Conservation (phyloP, 2,888 invertebrate species). For the Rhodophaea formosa region DNA sequence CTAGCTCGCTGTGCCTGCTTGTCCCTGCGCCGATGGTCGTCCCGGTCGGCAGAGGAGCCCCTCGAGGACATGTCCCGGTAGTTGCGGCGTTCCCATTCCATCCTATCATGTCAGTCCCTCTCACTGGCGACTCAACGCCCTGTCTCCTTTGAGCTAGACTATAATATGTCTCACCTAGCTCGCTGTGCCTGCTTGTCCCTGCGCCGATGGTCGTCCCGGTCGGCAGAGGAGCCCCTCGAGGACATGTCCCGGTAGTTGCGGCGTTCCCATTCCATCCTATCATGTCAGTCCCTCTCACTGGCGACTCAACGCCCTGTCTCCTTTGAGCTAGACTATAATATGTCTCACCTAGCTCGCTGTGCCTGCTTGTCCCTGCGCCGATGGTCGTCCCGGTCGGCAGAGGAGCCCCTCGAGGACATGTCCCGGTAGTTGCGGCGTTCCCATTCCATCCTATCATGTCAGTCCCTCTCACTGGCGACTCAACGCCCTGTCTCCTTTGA, state of each 20-base stretch:
- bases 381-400: slow-evolving; percentile 50
- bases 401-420: slow-evolving; percentile 43
- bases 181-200: slow-evolving; percentile 51
- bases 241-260: slow-evolving; percentile 37
- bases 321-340: too few relatives aligned
- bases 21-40: slow-evolving; percentile 44
- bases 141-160: too few relatives aligned
- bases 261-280: slow-evolving; percentile 73
- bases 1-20: slow-evolving; percentile 53
- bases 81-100: slow-evolving; percentile 73
- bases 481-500: too few relatives aligned
- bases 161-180: slow-evolving; percentile 44
- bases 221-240: slow-evolving; percentile 48
- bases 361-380: slow-evolving; percentile 40
- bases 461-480: slow-evolving; percentile 86
- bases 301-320: slow-evolving; percentile 90
- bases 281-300: slow-evolving; percentile 81
- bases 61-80: slow-evolving; percentile 39
- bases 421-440: slow-evolving; percentile 28
- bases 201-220: slow-evolving; percentile 48
- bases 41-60: slow-evolving; percentile 51
- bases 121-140: slow-evolving; percentile 89
- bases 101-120: slow-evolving; percentile 65
- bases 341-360: slow-evolving; percentile 3
- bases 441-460: slow-evolving; percentile 70